A percentile compares a stretch with the other conserved stretches of the same genome.
These are phyloP conservation scores for Drosophila grimshawi DNA, from an alignment of 1,140 invertebrate genomes.

Conservation along the genomic window DNA sequence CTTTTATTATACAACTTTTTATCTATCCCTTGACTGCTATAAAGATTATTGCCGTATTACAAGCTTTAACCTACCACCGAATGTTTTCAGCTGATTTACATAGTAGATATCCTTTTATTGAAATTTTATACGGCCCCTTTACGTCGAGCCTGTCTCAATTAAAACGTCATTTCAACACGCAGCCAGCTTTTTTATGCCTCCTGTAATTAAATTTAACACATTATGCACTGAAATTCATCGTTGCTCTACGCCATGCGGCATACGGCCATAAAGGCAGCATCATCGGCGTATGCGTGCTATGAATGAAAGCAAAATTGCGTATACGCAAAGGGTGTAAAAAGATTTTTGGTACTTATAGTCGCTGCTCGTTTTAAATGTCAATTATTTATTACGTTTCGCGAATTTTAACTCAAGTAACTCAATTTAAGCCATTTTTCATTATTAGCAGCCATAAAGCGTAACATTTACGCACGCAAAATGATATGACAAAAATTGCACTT, in stretches of 20 bases:
- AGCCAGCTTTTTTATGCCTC: slow-evolving; percentile 56
- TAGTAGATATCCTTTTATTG: slow-evolving; percentile 22
- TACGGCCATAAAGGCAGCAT: slow-evolving; percentile 44
- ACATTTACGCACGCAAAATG: slow-evolving; percentile 52
- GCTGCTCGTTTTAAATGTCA: slow-evolving; percentile 71
- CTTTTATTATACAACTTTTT: neutral
- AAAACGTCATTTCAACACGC: slow-evolving; percentile 40
- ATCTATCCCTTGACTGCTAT: neutral
- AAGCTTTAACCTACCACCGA: neutral
- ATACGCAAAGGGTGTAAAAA: slow-evolving; percentile 30
- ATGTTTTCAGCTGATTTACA: neutral
- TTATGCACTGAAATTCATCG: slow-evolving; percentile 38
- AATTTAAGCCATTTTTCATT: slow-evolving; percentile 67
- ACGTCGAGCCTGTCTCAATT: slow-evolving; percentile 38
- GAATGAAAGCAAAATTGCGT: neutral
- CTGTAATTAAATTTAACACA: slow-evolving; percentile 68
- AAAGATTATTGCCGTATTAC: neutral
- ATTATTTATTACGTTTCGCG: slow-evolving; percentile 65
- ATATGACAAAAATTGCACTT: slow-evolving; percentile 48
- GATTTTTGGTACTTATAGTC: slow-evolving; percentile 39
- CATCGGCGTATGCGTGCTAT: slow-evolving; percentile 47
- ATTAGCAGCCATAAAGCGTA: slow-evolving; percentile 71
- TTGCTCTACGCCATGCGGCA: slow-evolving; percentile 12
- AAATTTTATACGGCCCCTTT: slow-evolving; percentile 52
- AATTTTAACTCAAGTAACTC: slow-evolving; percentile 68